Conservation (phyloP, 2,888 invertebrate genomes). For the Brenthis hecate region DNA sequence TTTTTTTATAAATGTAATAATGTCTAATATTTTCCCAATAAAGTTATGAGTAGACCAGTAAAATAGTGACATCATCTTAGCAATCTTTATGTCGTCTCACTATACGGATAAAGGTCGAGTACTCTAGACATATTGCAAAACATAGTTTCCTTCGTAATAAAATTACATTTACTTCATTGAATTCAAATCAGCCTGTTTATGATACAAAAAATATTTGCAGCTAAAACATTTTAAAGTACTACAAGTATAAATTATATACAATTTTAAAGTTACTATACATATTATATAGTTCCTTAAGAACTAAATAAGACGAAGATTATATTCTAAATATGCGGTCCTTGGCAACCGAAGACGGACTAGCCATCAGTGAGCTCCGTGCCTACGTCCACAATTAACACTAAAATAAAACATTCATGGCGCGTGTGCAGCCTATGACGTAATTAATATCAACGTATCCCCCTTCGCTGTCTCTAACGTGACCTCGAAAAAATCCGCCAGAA, state of each 20-base stretch:
- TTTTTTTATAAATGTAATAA: too few species aligned
- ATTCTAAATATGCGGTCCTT: conserved; percentile 28
- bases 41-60: conserved; percentile 12
- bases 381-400: conserved; percentile 48
- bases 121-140: conserved; percentile 3
- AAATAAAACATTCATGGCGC: conserved; percentile 49
- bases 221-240: too few species aligned
- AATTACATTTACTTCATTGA: not conserved
- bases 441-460: conserved; percentile 51
- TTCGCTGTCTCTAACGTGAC: conserved; percentile 57
- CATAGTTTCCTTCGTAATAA: not conserved
- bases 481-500: conserved; percentile 65
- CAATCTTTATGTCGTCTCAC: conserved; percentile 7
- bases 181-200: not conserved
- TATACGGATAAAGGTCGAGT: conserved; percentile 19
- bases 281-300: not conserved
- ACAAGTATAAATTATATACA: too few species aligned
- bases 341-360: conserved; percentile 37
- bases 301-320: not conserved
- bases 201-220: too few species aligned
- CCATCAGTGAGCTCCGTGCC: conserved; percentile 41
- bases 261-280: not conserved
- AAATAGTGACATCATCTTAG: conserved; percentile 26
- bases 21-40: conserved; percentile 3
- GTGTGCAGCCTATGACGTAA: conserved; percentile 59